These are phyloP conservation scores for Chaenocephalus aceratus DNA, from an alignment of 2,113 vertebrate genomes.

Conservation along the genomic window DNA sequence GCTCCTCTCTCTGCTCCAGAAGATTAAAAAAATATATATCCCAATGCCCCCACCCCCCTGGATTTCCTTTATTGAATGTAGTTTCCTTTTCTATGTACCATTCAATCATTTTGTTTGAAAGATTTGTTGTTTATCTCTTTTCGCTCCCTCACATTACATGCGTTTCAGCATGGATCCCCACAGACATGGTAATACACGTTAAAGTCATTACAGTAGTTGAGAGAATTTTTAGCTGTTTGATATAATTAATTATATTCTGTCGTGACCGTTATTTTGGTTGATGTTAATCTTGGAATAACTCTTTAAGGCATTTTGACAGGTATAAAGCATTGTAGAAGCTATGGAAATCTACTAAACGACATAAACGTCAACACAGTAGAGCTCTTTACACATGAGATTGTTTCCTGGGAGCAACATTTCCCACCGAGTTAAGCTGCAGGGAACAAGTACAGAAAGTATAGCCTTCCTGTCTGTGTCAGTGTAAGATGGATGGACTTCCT, in stretches of 20 bases:
- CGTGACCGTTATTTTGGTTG: background rate
- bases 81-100: too few relatives aligned
- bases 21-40: too few relatives aligned
- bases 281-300: background rate
- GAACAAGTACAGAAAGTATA: slow-evolving; percentile 9
- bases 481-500: slow-evolving; percentile 59
- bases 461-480: slow-evolving; percentile 13
- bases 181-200: background rate
- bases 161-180: background rate
- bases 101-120: background rate
- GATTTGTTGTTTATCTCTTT: background rate
- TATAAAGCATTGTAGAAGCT: background rate
- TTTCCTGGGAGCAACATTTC: background rate
- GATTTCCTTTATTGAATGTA: too few relatives aligned
- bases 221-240: background rate
- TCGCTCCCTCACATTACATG: background rate
- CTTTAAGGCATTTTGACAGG: too few relatives aligned
- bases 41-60: too few relatives aligned
- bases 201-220: background rate
- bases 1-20: too few relatives aligned
- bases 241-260: background rate
- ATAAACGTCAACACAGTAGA: background rate
- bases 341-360: background rate
- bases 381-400: background rate
- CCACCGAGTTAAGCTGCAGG: background rate